These are phyloP conservation scores for Copidosoma floridanum DNA, from an alignment of 1,140 invertebrate species.

Conservation along the genomic window DNA sequence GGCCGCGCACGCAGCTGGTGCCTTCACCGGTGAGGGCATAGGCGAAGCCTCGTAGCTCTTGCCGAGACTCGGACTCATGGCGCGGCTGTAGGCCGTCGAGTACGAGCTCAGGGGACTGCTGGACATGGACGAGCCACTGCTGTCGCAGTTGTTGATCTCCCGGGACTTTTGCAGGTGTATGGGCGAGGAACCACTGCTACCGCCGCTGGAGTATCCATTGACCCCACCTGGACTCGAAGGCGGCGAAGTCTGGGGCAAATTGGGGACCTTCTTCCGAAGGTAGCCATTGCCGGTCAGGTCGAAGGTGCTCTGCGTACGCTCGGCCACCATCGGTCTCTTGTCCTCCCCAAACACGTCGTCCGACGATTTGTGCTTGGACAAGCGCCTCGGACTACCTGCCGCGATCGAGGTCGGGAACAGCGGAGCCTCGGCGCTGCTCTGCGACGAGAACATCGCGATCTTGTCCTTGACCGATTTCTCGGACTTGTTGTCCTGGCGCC, in stretches of 20 bases:
- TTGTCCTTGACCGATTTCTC: slow-evolving; percentile 80
- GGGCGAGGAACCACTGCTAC: not conserved
- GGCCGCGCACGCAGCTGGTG: not conserved
- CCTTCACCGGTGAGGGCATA: not conserved
- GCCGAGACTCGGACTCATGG: not conserved
- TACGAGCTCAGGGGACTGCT: not conserved
- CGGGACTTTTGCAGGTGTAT: not conserved
- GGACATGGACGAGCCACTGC: not conserved
- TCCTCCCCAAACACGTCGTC: slow-evolving; percentile 56
- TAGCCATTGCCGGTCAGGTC: slow-evolving; percentile 40
- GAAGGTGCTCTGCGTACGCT: slow-evolving; percentile 48
- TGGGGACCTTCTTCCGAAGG: slow-evolving; percentile 30
- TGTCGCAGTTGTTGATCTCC: not conserved
- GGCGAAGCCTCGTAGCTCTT: slow-evolving; percentile 9
- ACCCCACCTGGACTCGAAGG: slow-evolving; percentile 5
- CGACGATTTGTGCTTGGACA: slow-evolving; percentile 57
- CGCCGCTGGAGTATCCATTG: slow-evolving; percentile 10
- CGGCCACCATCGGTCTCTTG: slow-evolving; percentile 33
- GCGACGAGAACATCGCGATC: slow-evolving; percentile 81
- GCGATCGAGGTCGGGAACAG: slow-evolving; percentile 35
- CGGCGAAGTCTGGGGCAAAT: slow-evolving; percentile 30
- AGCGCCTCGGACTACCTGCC: slow-evolving; percentile 35
- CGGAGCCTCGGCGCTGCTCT: slow-evolving; percentile 42
- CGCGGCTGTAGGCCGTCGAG: not conserved
- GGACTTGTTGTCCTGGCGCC: slow-evolving; percentile 72